These are phyloP conservation scores for Xiphophorus maculatus DNA, from an alignment of 2,113 vertebrate species.

Conservation along the genomic window DNA sequence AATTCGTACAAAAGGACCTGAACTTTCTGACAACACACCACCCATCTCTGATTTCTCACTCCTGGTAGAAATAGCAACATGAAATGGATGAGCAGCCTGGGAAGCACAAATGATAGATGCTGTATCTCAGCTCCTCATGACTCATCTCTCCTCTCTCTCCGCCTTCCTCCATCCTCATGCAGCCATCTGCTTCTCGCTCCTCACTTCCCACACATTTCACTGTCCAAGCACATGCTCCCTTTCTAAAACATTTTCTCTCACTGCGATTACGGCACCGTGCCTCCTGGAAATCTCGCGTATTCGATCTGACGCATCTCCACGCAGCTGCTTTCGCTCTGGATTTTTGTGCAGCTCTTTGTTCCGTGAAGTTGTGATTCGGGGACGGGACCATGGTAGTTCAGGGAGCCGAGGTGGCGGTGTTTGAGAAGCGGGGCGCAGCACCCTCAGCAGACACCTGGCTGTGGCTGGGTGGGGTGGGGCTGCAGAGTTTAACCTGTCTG, in stretches of 20 bases:
- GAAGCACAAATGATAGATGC: conserved; percentile 25
- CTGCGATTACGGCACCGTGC: not conserved
- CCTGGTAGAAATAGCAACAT: conserved; percentile 15
- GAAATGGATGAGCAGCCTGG: conserved; percentile 16
- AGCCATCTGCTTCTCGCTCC: conserved; percentile 62
- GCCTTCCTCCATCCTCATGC: conserved; percentile 43
- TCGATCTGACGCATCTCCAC: not conserved
- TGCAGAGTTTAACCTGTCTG: conserved; percentile 81
- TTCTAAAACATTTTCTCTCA: conserved; percentile 4
- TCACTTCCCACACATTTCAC: conserved; percentile 76
- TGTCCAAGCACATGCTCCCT: conserved; percentile 67
- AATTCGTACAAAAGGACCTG: not conserved
- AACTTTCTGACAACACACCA: not conserved
- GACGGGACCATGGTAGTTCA: conserved; percentile 82
- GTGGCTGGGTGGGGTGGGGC: conserved; percentile 74
- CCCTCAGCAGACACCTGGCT: conserved; percentile 61
- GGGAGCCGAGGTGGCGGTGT: conserved; percentile 80
- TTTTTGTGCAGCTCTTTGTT: not conserved
- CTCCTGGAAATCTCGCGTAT: not conserved
- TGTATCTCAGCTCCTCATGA: conserved; percentile 42
- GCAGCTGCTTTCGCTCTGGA: conserved; percentile 23
- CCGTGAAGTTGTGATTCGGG: conserved; percentile 26
- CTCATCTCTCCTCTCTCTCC: conserved; percentile 30
- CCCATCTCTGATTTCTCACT: not conserved
- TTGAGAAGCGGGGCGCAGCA: conserved; percentile 56